phyloP scores from a whole-genome alignment of 2,797 vertebrate species.

The Anguilla megastoma region DNA sequence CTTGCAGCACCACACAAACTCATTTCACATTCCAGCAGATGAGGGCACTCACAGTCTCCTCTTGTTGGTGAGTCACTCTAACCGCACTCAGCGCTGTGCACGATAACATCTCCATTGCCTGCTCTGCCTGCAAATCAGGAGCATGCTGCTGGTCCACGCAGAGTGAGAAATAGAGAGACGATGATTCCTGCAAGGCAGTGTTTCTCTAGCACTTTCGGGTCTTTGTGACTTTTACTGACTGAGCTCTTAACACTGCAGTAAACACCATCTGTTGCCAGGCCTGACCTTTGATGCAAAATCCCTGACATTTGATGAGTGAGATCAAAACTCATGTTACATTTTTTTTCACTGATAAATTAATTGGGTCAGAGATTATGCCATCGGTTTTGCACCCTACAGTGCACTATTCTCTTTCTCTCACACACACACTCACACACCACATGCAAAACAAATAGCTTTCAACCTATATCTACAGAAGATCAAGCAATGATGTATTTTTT shows the following conservation, averaged over 20 bases:
- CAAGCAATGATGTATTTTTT: slow-evolving; percentile 1
- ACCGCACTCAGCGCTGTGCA: slow-evolving; percentile 33
- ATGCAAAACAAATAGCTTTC: not conserved
- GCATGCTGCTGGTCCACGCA: slow-evolving; percentile 24
- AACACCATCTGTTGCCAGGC: not conserved
- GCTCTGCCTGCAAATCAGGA: slow-evolving; percentile 44
- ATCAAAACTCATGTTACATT: slow-evolving; percentile 2
- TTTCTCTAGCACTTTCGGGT: not conserved
- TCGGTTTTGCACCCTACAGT: not conserved
- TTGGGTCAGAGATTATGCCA: not conserved
- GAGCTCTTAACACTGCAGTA: not conserved
- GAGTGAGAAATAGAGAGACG: slow-evolving; percentile 36
- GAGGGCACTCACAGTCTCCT: slow-evolving; percentile 32
- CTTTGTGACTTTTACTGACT: not conserved
- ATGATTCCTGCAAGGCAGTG: not conserved
- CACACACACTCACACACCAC: not conserved
- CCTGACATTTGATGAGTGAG: not conserved
- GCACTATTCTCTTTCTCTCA: not conserved
- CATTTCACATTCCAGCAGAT: slow-evolving; percentile 34
- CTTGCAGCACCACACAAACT: not conserved
- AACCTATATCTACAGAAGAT: not conserved
- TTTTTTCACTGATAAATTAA: not conserved
- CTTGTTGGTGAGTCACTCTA: slow-evolving; percentile 49
- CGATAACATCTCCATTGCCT: slow-evolving; percentile 44
- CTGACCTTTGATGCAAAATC: not conserved